A percentile compares a stretch with the other conserved stretches of the same genome.
phyloP scores from a whole-genome alignment of 2,888 invertebrate species.

The Brenthis daphne region DNA sequence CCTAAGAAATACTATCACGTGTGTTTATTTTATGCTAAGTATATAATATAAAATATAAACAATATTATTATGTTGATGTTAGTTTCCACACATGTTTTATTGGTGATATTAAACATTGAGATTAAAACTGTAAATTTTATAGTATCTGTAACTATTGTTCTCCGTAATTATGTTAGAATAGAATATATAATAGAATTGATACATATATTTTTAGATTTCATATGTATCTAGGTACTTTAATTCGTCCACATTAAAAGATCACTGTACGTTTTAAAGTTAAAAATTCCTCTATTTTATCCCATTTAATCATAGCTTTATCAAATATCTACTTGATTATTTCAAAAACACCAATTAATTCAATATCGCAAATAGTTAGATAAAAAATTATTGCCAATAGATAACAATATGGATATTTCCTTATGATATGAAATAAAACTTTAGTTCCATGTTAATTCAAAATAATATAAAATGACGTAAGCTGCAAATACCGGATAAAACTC shows the following conservation, averaged over 20 bases:
- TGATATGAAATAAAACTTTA: neutral
- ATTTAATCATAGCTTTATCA: too few relatives aligned
- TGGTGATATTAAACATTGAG: conserved; percentile 4
- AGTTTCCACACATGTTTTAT: neutral
- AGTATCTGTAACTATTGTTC: neutral
- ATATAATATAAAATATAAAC: conserved; percentile 1
- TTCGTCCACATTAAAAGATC: too few relatives aligned
- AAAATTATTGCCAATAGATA: conserved; percentile 3
- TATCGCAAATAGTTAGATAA: conserved; percentile 5
- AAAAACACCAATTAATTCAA: neutral
- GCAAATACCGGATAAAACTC: too few relatives aligned
- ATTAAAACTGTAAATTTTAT: conserved; percentile 13
- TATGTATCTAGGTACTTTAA: neutral
- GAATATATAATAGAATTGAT: neutral
- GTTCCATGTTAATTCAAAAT: neutral
- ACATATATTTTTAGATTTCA: neutral
- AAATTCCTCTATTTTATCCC: too few relatives aligned
- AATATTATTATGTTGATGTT: neutral
- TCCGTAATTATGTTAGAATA: neutral
- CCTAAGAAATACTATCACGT: conserved; percentile 12
- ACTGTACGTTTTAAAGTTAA: too few relatives aligned
- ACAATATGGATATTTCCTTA: neutral
- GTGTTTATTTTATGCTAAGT: conserved; percentile 9
- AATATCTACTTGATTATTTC: neutral
- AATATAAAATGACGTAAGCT: too few relatives aligned